Conservation (phyloP, 2,888 invertebrate genomes). For the Platypus cylindrus region DNA sequence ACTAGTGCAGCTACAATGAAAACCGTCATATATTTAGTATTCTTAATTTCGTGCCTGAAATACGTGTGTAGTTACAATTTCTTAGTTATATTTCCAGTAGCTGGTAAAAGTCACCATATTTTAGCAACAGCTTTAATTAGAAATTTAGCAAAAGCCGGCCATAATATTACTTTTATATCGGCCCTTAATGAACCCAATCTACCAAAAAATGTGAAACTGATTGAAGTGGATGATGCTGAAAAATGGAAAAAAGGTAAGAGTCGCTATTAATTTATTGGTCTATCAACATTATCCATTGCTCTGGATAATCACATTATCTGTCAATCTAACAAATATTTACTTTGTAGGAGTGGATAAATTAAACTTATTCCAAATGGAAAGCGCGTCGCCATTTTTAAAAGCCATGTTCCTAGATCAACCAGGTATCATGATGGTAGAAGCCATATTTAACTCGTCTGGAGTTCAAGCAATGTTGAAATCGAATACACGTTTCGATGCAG, state of each 20-base stretch:
- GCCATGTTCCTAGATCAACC: constrained; percentile 2
- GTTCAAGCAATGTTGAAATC: constrained; percentile 19
- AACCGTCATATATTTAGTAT: too few relatives aligned
- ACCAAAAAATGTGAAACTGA: constrained; percentile 15
- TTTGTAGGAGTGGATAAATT: too few relatives aligned
- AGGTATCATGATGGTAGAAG: neutral
- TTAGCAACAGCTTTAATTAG: constrained; percentile 19
- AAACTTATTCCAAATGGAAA: constrained; percentile 9
- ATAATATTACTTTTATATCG: constrained; percentile 23
- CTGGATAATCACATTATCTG: too few relatives aligned
- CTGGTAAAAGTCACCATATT: constrained; percentile 20
- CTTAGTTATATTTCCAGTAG: constrained; percentile 19
- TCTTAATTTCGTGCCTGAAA: too few relatives aligned
- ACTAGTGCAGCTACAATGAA: too few relatives aligned
- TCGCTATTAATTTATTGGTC: neutral
- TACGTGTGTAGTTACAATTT: constrained; percentile 14
- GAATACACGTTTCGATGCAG: constrained; percentile 24
- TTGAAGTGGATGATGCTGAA: constrained; percentile 6
- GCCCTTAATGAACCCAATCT: constrained; percentile 19
- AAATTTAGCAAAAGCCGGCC: constrained; percentile 21
- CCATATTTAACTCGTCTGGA: constrained; percentile 8
- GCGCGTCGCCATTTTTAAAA: constrained; percentile 6
- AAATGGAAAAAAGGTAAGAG: constrained; percentile 1
- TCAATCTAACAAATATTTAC: too few relatives aligned
- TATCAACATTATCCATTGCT: too few relatives aligned